Conservation (phyloP, 2,888 invertebrate genomes). For the Athetis lepigone region DNA sequence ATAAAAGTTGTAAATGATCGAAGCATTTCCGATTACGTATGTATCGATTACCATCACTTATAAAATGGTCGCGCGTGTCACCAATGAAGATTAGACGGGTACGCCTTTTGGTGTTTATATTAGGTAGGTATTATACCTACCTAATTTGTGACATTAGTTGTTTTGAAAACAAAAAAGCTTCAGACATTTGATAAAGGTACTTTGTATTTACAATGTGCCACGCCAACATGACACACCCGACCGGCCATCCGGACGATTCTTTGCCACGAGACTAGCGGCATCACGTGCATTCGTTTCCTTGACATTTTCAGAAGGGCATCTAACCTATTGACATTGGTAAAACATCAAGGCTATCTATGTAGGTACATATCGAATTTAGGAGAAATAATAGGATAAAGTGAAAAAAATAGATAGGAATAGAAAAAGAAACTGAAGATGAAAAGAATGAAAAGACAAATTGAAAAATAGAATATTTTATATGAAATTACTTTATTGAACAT, state of each 20-base stretch:
- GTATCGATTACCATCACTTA: neutral
- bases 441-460: conserved; percentile 70
- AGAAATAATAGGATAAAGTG: neutral
- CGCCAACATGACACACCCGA: conserved; percentile 27
- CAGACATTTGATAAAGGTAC: too few species aligned
- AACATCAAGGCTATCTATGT: neutral
- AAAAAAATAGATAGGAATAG: conserved; percentile 3
- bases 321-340: conserved; percentile 1
- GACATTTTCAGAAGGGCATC: conserved; percentile 5
- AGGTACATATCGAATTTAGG: too few species aligned
- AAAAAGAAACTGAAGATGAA: conserved; percentile 35
- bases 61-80: conserved; percentile 1
- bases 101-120: conserved; percentile 1
- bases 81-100: conserved; percentile 7
- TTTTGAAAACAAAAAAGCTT: conserved; percentile 35
- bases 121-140: too few species aligned
- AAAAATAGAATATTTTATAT: conserved; percentile 84
- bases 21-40: neutral
- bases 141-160: neutral
- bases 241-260: conserved; percentile 4
- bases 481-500: conserved; percentile 91
- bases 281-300: conserved; percentile 32
- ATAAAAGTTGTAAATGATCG: neutral
- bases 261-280: conserved; percentile 48
- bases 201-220: neutral